phyloP scores from a whole-genome alignment of 2,888 invertebrate genomes.

The Sphaeridia pumilis region DNA sequence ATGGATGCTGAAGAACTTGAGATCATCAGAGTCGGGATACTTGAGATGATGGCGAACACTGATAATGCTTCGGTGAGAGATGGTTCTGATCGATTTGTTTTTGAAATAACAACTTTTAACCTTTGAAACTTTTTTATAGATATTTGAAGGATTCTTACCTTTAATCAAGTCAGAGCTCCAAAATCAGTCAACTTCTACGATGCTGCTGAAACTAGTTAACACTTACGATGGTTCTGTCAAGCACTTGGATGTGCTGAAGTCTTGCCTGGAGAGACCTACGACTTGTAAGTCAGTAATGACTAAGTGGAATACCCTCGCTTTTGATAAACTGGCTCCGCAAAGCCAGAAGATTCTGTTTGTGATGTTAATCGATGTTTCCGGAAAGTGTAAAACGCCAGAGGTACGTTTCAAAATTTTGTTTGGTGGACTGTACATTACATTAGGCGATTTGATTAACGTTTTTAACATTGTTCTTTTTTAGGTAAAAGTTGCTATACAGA shows the following conservation, averaged over 20 bases:
- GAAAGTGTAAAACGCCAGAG: conserved; percentile 30
- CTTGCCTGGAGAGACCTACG: conserved; percentile 17
- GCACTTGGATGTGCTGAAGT: conserved; percentile 18
- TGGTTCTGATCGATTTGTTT: too few species aligned
- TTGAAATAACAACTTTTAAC: too few species aligned
- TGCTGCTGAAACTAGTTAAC: conserved; percentile 12
- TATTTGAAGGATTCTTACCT: conserved; percentile 21
- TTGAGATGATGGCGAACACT: neutral
- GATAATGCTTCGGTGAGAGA: too few species aligned
- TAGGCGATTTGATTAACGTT: neutral
- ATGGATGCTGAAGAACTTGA: conserved; percentile 6
- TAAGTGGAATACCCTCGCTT: conserved; percentile 21
- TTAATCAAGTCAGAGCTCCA: conserved; percentile 18
- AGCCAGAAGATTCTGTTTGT: conserved; percentile 23
- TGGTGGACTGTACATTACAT: neutral
- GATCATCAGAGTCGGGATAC: conserved; percentile 2
- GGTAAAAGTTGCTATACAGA: conserved; percentile 32
- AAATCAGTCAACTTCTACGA: conserved; percentile 19
- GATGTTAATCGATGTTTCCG: conserved; percentile 24
- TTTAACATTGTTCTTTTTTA: conserved; percentile 13
- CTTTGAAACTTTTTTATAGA: conserved; percentile 15
- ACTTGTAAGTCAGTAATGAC: conserved; percentile 21
- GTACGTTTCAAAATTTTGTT: conserved; percentile 13
- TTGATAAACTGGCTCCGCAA: conserved; percentile 8
- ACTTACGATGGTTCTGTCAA: conserved; percentile 26